Evolutionary conservation across 2,888 invertebrate genomes (phyloP), one percentile per base, ranked within the genome.

Genomic region (Oxytorus armatus): DNA sequence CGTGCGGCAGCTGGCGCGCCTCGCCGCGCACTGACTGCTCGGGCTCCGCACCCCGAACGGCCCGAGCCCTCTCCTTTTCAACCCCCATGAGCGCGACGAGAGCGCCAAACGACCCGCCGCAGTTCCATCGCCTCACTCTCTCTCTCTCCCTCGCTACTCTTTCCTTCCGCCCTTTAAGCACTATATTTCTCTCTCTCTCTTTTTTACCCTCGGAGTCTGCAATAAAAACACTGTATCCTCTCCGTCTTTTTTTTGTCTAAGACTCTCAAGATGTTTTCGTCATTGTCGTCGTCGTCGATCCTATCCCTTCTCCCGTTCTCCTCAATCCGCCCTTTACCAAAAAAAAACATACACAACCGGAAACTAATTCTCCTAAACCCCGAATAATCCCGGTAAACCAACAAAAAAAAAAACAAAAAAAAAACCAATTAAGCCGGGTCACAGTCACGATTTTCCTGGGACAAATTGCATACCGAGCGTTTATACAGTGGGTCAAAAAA

Each of bases 1-100:
- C 90, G 90, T 91, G 90, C 90, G 90, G 90, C 91, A 91, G 89
- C 90, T 89, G 90, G 91, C 91, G 91, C 90, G 90, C 90, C 90
- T 90, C 90, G 90, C 90, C 90, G 91, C 90, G 91, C 91, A 91
- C 91, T 91, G 89, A 90, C 90, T 89, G 82, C 75, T 73, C 68
- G 57, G 74, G 84, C 85, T 88, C 89, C 88, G 86, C 89, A 87
- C 88, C 88, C 82, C 87, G 81, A 84, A 84, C 86, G 84, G 57
- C 76, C 72, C 70, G 44, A 68, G 57, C 61, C 61, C 75, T 70
- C 69, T 73, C 80, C 55, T 36, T 66, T 77, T 47, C 73, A 79
- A 57, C 83, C 76, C 81, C 79, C 81, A 77, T 80, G 82, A 81
- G 69, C 73, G 80, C 63, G 77, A 74, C 69, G 65, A 77, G 80